These are phyloP conservation scores for Bombyx mandarina DNA, from an alignment of 1,140 invertebrate species.

Conservation along the genomic window DNA sequence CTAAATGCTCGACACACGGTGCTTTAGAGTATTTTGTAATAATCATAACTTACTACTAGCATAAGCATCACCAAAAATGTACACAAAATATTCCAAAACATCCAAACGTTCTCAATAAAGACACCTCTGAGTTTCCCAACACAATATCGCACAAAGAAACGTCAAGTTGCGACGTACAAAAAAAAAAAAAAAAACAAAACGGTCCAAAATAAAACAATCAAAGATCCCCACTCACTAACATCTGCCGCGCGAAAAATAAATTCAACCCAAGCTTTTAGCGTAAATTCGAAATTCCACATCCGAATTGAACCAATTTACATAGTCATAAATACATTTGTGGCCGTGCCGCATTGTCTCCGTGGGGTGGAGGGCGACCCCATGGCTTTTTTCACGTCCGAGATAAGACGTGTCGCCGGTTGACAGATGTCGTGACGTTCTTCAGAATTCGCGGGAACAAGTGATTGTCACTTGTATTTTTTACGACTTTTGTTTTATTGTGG, in stretches of 20 bases:
- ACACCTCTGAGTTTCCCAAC: no score
- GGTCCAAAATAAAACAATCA: conserved; percentile 14
- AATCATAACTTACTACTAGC: no score
- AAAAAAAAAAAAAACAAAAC: conserved; percentile 5
- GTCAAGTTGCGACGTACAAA: no score
- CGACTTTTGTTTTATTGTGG: conserved; percentile 2
- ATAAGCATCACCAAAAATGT: no score
- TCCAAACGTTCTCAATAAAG: no score
- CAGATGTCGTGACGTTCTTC: conserved; percentile 51
- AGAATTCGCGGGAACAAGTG: conserved; percentile 34
- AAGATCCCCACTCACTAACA: conserved; percentile 15
- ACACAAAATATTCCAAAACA: no score
- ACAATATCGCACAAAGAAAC: no score
- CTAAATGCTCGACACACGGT: no score
- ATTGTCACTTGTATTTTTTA: conserved; percentile 15
- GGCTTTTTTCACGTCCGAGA: conserved; percentile 50
- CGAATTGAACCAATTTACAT: conserved; percentile 61
- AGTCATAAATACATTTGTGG: conserved; percentile 64
- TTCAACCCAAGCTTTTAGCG: conserved; percentile 19
- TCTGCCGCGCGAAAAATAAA: conserved; percentile 23
- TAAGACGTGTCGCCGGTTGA: conserved; percentile 56
- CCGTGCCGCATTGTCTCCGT: conserved; percentile 18
- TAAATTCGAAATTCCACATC: conserved; percentile 25
- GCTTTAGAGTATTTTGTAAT: no score
- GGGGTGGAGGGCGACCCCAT: conserved; percentile 21